A percentile compares a stretch with the other conserved stretches of the same genome.
These are phyloP conservation scores for Macrobrachium rosenbergii DNA, from an alignment of 1,140 invertebrate genomes.

Conservation along the genomic window DNA sequence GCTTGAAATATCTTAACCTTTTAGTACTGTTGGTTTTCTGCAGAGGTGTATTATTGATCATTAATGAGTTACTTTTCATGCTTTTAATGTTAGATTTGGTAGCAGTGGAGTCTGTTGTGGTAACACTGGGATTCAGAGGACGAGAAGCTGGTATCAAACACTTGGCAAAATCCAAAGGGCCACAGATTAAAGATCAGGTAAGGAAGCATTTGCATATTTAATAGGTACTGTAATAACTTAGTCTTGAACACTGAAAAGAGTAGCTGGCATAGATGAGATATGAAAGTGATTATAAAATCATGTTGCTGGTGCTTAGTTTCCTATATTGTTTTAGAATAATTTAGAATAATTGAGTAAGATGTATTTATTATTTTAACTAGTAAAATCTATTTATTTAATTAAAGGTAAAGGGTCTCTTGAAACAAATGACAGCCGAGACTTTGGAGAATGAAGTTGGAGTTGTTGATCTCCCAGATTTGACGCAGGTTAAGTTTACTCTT, in stretches of 20 bases:
- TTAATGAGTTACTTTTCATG: neutral
- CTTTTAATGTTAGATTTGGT: slow-evolving; percentile 72
- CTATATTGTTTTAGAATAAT: no score
- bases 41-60: no score
- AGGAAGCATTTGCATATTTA: neutral
- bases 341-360: neutral
- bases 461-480: slow-evolving; percentile 74
- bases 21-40: no score
- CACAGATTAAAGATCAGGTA: slow-evolving; percentile 71
- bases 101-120: slow-evolving; percentile 76
- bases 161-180: slow-evolving; percentile 72
- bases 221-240: no score
- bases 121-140: slow-evolving; percentile 75
- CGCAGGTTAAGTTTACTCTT: slow-evolving; percentile 75
- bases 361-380: no score
- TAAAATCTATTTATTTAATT: no score
- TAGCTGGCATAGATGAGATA: no score
- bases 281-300: no score
- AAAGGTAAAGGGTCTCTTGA: slow-evolving; percentile 69
- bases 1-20: no score
- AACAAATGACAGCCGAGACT: slow-evolving; percentile 72
- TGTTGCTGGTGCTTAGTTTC: no score
- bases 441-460: slow-evolving; percentile 74
- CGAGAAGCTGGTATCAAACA: slow-evolving; percentile 64
- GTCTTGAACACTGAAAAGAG: no score